Base-by-base conservation (phyloP, 2,113 vertebrate genomes). In the Apaloderma vittatum region DNA sequence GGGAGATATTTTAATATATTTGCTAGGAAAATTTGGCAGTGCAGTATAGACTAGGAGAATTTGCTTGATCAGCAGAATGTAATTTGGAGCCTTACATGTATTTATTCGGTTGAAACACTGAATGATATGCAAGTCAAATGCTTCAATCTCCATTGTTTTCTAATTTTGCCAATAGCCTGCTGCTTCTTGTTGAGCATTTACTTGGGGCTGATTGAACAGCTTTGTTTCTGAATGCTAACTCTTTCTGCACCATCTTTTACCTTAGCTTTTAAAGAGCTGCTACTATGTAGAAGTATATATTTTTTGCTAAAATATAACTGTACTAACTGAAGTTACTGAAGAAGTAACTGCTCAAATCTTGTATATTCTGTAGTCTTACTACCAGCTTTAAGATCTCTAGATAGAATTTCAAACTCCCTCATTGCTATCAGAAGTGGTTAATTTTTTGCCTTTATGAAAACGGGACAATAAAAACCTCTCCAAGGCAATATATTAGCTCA, bases 111-210 rank as follows among this genome's bases (percentile, higher is more conserved):
- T 46, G 49, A 79, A 87, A 67, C 4, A 84, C 20, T 55, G n/a
- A 66, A 86, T 57, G 51, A 79, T 12, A 12, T 21, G 9, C 22
- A 62, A 84, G 29, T 58, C 45, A 78, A 65, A 48, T 58, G 12
- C 34, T 86, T 78, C 72, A 77, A 88, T 92, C 65, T 30, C 14
- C 8, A 23, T 46, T 86, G 48, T 48, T 90, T 93, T 75, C 37
- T 74, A 58, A 70, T 4, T 8, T 12, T 58, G 45, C 5, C 57
- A 68, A 11, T 12, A 82, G 12, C 24, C 45, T 65, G 24, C 21
- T 81, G 5, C n/a, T 81, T 73, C 65, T n/a, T 67, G 9, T 37
- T 63, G 48, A 55, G 37, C 13, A 34, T 88, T 90, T 29, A 37
- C 4, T 1, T 24, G 34, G 14, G 16, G 16, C 22, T 54, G 32